Evolutionary conservation across 2,888 invertebrate species (phyloP), one percentile per base, ranked within the genome.

Genomic region (Bellardia pandia): DNA sequence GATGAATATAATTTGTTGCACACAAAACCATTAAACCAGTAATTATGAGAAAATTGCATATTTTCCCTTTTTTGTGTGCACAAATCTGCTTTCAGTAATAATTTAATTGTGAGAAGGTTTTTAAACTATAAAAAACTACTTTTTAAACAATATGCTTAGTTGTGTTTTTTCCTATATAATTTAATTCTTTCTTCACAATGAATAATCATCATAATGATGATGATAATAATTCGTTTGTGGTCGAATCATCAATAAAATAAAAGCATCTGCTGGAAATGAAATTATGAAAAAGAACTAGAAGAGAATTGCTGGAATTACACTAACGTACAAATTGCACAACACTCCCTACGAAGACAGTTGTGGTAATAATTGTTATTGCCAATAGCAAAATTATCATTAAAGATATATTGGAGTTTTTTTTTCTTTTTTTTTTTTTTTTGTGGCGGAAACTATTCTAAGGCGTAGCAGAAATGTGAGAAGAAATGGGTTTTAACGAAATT

Each of bases 281-380:
- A 45, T 84, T 68, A 58, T 60, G 33, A 33, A 30, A 30, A 48
- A 6, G n/a, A 69, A 68, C 40, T 40, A 66, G 37, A 37, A n/a
- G 62, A 16, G 66, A 85, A 60, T 85, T 45, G 58, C 58, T 68
- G 40, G 48, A 69, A 75, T 75, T 37, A 53, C 51, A 53, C 60
- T 9, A 42, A 5, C 45, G 42, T n/a, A 33, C 53, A 79, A 53
- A 66, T 37, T 56, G 62, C 45, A 75, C n/a, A 86, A 69, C 74
- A 83, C 82, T 83, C 83, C 79, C 83, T 71, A n/a, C 16, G 69
- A 83, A 64, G 79, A 86, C 66, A 66, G 68, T 86, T 86, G 78
- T 75, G 83, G 83, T 66, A 66, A 82, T 69, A 74, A 79, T 79
- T 74, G 33, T 78, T 85, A 79, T 42, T 64, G 86, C 86, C 75